These are phyloP conservation scores for Trichechus manatus DNA, from an alignment of 2,113 vertebrate species.

Conservation along the genomic window DNA sequence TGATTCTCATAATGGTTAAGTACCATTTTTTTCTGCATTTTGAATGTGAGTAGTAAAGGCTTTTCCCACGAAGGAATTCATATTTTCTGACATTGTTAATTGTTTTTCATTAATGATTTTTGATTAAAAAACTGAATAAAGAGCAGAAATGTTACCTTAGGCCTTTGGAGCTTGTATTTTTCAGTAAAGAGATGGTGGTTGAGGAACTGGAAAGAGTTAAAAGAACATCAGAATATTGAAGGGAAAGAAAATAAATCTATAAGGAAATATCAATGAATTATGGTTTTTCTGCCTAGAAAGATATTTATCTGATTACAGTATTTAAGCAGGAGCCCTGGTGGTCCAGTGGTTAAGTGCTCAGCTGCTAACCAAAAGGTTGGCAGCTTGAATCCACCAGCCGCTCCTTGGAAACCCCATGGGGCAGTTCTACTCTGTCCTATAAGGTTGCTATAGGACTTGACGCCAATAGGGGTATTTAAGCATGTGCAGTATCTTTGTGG, in stretches of 20 bases:
- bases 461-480: neutral
- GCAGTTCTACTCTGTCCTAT: no score
- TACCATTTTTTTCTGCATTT: conserved; percentile 72
- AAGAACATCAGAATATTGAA: conserved; percentile 32
- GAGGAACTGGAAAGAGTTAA: neutral
- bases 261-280: neutral
- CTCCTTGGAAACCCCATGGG: no score
- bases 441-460: no score
- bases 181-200: neutral
- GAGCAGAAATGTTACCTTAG: conserved; percentile 1
- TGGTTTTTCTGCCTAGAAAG: neutral
- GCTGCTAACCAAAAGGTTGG: no score
- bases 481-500: neutral
- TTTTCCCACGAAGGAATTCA: conserved; percentile 65
- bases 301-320: neutral
- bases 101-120: conserved; percentile 59
- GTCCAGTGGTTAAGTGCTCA: no score
- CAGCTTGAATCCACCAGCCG: no score
- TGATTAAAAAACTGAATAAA: conserved; percentile 43
- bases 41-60: conserved; percentile 68
- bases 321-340: neutral
- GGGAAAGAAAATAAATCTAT: neutral
- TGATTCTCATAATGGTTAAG: conserved; percentile 73
- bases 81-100: conserved; percentile 61
- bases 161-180: conserved; percentile 26